phyloP scores from a whole-genome alignment of 2,797 vertebrate species.

The Lepidocolaptes lacrymiger region DNA sequence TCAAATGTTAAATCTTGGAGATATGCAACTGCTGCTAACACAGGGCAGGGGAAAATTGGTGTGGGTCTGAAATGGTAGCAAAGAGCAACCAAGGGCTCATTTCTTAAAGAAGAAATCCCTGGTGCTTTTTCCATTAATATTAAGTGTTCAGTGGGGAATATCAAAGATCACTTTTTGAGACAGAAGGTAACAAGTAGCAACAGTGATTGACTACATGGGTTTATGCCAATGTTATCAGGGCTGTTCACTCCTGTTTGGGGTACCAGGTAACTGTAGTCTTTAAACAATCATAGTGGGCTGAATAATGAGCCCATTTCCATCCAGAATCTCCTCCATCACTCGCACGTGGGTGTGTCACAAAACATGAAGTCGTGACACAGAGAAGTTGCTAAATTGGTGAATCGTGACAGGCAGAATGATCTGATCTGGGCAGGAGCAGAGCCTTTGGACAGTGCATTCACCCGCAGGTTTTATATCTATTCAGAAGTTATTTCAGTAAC shows the following conservation, averaged over 20 bases:
- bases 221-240: not conserved
- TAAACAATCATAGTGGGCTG: not conserved
- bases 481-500: constrained; percentile 46
- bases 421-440: not conserved
- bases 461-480: not conserved
- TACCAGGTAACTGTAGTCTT: not conserved
- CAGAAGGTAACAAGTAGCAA: not conserved
- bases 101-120: not conserved
- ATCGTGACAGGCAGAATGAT: not conserved
- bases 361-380: not conserved
- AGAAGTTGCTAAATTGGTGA: not conserved
- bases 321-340: not conserved
- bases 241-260: not conserved
- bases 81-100: not conserved
- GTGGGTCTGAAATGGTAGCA: not conserved
- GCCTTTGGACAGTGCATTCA: not conserved
- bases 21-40: not conserved
- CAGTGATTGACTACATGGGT: not conserved
- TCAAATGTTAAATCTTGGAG: not conserved
- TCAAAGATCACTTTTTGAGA: not conserved
- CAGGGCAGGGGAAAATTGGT: not conserved
- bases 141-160: not conserved
- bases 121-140: not conserved
- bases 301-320: not conserved
- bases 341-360: fast-evolving